A percentile compares a stretch with the other conserved stretches of the same genome.
Conservation (phyloP, 2,797 vertebrate genomes). For the Helicolenus hilgendorfi region DNA sequence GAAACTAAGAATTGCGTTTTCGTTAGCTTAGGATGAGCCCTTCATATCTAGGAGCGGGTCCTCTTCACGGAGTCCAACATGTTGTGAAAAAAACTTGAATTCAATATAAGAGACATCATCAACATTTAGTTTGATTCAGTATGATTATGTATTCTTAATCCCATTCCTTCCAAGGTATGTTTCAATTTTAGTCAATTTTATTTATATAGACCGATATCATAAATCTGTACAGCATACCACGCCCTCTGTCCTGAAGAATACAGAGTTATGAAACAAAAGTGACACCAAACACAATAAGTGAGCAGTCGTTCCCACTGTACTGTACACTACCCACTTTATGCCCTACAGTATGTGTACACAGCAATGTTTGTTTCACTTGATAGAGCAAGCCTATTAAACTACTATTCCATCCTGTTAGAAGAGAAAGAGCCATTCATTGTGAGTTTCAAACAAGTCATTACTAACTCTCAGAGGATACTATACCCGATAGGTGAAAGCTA, state of each 20-base stretch:
- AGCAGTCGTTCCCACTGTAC: neutral
- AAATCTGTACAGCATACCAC: neutral
- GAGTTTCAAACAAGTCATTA: slow-evolving; percentile 36
- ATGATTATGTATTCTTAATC: neutral
- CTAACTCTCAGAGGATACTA: slow-evolving; percentile 7
- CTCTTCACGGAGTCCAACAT: no score
- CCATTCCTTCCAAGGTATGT: neutral
- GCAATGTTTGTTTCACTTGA: slow-evolving; percentile 38
- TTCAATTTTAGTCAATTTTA: neutral
- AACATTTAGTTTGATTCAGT: neutral
- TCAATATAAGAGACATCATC: neutral
- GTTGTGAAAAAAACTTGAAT: neutral
- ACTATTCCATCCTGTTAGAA: slow-evolving; percentile 22
- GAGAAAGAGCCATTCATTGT: neutral
- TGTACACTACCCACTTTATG: neutral
- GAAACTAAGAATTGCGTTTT: no score
- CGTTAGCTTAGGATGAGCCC: no score
- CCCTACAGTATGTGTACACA: neutral
- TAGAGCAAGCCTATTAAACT: slow-evolving; percentile 13
- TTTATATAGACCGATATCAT: neutral
- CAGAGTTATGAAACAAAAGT: neutral
- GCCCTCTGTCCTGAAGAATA: neutral
- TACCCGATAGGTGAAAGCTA: slow-evolving; percentile 2
- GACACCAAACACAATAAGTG: neutral
- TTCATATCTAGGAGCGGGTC: no score